These are phyloP conservation scores for Eupeodes corollae DNA, from an alignment of 1,140 invertebrate genomes.

Conservation along the genomic window DNA sequence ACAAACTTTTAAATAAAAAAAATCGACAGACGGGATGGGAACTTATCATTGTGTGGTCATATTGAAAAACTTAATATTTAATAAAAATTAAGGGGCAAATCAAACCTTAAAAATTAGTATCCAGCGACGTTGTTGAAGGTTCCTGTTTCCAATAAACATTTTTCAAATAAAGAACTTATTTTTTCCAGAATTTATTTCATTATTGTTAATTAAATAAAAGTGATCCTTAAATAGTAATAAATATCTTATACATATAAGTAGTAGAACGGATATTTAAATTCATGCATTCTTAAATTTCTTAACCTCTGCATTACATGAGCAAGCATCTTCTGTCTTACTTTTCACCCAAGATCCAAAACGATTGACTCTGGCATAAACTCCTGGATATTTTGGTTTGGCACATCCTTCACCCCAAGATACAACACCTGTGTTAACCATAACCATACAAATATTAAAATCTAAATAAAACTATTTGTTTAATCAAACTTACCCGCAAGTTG, in stretches of 20 bases:
- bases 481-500: slow-evolving; percentile 42
- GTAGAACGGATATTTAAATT: slow-evolving; percentile 5
- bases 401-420: slow-evolving; percentile 74
- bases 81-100: no score
- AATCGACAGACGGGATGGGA: no score
- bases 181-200: no score
- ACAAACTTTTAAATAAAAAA: no score
- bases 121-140: no score
- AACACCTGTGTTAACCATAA: slow-evolving; percentile 40
- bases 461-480: background rate
- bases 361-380: slow-evolving; percentile 77
- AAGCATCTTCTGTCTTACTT: slow-evolving; percentile 52
- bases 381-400: slow-evolving; percentile 63
- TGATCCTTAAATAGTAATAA: slow-evolving; percentile 13
- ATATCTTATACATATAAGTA: background rate
- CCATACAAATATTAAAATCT: background rate
- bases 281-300: background rate
- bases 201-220: background rate
- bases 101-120: no score
- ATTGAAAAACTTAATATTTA: no score
- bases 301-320: slow-evolving; percentile 43
- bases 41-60: no score
- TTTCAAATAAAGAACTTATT: no score
- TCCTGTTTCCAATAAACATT: no score
- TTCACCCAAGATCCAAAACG: slow-evolving; percentile 62